Conservation (phyloP, 2,888 invertebrate species). For the Lamellibrachia satsuma region DNA sequence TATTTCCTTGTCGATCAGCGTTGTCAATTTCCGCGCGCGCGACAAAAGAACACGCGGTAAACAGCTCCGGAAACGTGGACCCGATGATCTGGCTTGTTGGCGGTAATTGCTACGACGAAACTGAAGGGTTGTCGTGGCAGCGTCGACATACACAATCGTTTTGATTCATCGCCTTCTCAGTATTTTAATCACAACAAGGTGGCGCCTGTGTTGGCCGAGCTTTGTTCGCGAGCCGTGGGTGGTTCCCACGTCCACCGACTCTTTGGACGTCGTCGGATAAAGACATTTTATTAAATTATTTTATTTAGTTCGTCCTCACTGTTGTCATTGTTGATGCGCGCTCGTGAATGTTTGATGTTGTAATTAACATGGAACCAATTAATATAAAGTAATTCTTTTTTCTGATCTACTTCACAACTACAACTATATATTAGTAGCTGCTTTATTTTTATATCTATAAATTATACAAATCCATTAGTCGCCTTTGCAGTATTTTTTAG, state of each 20-base stretch:
- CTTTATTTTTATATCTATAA: neutral
- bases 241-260: neutral
- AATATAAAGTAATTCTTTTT: neutral
- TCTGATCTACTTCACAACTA: neutral
- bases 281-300: neutral
- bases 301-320: neutral
- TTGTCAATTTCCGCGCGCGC: neutral
- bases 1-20: neutral
- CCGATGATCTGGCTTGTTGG: neutral
- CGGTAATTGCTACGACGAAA: neutral
- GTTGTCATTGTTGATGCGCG: neutral
- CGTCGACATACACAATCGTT: neutral
- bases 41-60: neutral
- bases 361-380: neutral
- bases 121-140: neutral
- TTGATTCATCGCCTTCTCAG: constrained; percentile 2
- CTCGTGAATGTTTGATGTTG: neutral
- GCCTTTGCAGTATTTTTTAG: neutral
- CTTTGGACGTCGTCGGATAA: neutral
- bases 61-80: neutral
- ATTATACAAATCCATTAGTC: neutral
- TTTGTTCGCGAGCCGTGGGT: neutral
- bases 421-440: neutral
- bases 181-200: constrained; percentile 5
- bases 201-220: neutral